Percentiles rank a stretch among this genome's conserved stretches.
Conservation (phyloP, 2,113 vertebrate species). For the Peromyscus polionotus region DNA sequence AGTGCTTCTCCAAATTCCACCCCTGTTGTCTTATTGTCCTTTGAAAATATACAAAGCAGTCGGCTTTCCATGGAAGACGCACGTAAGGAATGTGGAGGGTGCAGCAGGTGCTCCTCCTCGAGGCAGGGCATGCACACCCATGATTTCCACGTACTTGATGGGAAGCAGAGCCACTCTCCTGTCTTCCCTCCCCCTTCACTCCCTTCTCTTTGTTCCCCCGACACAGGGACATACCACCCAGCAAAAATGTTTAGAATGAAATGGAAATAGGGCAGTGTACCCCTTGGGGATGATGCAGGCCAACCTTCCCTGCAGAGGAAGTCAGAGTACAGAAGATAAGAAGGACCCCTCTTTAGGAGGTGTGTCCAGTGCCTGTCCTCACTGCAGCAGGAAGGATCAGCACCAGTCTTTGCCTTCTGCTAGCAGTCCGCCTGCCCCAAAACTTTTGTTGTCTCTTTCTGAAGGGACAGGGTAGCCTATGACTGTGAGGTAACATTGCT, state of each 20-base stretch:
- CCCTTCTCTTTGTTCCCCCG: background rate
- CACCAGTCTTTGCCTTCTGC: background rate
- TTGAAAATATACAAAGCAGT: background rate
- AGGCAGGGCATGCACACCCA: no score
- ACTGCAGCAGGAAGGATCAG: background rate
- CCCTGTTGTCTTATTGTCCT: background rate
- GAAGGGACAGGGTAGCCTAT: background rate
- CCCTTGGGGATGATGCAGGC: accelerated
- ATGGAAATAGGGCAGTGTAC: no score
- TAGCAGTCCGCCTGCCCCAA: no score
- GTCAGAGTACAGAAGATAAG: accelerated
- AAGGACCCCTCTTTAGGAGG: background rate
- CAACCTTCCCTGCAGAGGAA: accelerated
- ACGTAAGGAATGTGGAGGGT: background rate
- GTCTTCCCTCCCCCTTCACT: accelerated
- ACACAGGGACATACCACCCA: background rate
- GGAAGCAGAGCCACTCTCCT: background rate
- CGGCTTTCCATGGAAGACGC: background rate
- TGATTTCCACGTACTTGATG: background rate
- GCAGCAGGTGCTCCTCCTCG: no score
- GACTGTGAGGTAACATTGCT: accelerated
- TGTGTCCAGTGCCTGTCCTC: accelerated
- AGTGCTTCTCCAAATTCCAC: background rate
- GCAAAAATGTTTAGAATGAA: background rate
- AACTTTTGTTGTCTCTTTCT: background rate